Evolutionary conservation across 2,888 invertebrate genomes (phyloP).

Genomic region (Gryllus longicercus): DNA sequence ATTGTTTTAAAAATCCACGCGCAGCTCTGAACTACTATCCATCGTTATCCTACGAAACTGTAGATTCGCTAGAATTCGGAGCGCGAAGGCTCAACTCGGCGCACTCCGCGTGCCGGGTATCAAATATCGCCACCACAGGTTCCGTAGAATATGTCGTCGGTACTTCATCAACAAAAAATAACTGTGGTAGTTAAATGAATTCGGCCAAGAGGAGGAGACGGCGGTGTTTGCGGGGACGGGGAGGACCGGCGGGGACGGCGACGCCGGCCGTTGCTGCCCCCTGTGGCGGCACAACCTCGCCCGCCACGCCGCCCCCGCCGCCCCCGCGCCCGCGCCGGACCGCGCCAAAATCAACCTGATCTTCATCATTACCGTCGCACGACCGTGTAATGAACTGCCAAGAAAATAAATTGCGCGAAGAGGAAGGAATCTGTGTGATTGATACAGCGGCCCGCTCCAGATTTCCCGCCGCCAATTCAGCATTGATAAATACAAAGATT

Average conservation of each 20-base stretch:
- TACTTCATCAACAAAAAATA: slow-evolving; percentile 3
- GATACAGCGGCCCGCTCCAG: slow-evolving; percentile 17
- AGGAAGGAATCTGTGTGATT: slow-evolving; percentile 1
- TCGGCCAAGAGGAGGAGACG: background rate
- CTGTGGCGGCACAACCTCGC: background rate
- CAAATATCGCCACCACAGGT: background rate
- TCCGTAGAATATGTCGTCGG: slow-evolving; percentile 4
- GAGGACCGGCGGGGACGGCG: no score
- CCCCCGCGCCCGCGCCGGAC: background rate
- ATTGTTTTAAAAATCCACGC: no score
- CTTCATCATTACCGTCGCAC: slow-evolving; percentile 2
- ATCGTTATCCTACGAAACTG: no score
- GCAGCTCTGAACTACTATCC: no score
- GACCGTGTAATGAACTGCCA: slow-evolving; percentile 17
- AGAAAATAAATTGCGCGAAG: slow-evolving; percentile 10
- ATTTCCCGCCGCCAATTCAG: slow-evolving; percentile 2
- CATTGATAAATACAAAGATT: slow-evolving; percentile 17
- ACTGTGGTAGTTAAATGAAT: background rate
- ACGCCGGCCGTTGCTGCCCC: no score
- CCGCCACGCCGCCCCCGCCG: background rate
- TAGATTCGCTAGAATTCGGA: no score
- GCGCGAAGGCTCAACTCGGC: no score
- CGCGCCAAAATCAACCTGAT: slow-evolving; percentile 9
- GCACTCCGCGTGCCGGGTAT: no score
- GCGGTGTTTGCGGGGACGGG: no score